Evolutionary conservation across 2,888 invertebrate genomes (phyloP).

Genomic region (Fissipunctia ypsillon): DNA sequence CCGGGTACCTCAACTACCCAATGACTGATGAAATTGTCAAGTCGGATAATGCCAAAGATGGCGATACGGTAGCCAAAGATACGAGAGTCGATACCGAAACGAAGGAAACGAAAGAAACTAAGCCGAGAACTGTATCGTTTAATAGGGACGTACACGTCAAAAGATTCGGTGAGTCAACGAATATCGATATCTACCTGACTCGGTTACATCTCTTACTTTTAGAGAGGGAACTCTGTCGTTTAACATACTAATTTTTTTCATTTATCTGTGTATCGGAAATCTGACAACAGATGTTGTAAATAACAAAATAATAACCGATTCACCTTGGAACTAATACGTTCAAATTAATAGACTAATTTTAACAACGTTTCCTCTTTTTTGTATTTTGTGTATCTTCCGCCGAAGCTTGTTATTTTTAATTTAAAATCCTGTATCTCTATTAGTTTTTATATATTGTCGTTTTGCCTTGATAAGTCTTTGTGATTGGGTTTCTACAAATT

Average conservation of each 20-base stretch:
- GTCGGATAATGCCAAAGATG: slow-evolving; percentile 84
- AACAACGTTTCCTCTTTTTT: slow-evolving; percentile 62
- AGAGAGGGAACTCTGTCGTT: slow-evolving; percentile 42
- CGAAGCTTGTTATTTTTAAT: slow-evolving; percentile 54
- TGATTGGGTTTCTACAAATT: slow-evolving; percentile 7
- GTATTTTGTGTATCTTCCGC: slow-evolving; percentile 49
- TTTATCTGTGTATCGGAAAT: slow-evolving; percentile 41
- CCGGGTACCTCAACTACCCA: slow-evolving; percentile 84
- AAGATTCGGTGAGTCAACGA: slow-evolving; percentile 94
- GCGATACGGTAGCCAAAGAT: slow-evolving; percentile 82
- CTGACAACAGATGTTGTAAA: slow-evolving; percentile 56
- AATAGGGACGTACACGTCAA: slow-evolving; percentile 97
- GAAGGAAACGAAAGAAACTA: slow-evolving; percentile 87
- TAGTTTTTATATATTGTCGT: slow-evolving; percentile 23
- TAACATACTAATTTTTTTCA: slow-evolving; percentile 61
- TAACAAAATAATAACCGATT: slow-evolving; percentile 65
- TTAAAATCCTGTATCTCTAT: slow-evolving; percentile 32
- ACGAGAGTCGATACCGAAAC: slow-evolving; percentile 77
- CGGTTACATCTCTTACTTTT: slow-evolving; percentile 44
- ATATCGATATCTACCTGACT: slow-evolving; percentile 53
- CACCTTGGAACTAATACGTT: slow-evolving; percentile 63
- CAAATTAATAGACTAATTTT: slow-evolving; percentile 68
- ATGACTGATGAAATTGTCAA: slow-evolving; percentile 88
- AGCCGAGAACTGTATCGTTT: slow-evolving; percentile 95
- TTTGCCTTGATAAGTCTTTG: slow-evolving; percentile 22